Percentiles rank a stretch among this genome's conserved stretches.
Evolutionary conservation across 2,888 invertebrate species (phyloP).

Genomic region (Rhopalosiphum nymphaeae): DNA sequence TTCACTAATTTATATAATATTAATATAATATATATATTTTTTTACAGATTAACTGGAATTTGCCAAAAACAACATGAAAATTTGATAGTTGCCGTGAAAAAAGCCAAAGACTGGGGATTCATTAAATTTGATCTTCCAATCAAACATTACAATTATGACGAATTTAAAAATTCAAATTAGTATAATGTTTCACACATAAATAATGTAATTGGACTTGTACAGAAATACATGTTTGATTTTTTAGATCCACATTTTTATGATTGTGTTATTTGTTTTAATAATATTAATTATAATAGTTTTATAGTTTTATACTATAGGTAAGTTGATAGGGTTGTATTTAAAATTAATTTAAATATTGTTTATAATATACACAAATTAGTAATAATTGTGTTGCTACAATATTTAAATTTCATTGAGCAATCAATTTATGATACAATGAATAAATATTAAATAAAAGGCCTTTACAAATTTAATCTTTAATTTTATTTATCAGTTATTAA

Average conservation of each 20-base stretch:
- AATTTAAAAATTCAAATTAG: constrained; percentile 73
- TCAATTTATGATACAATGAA: neutral
- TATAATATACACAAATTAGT: neutral
- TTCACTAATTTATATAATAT: neutral
- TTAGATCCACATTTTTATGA: neutral
- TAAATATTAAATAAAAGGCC: neutral
- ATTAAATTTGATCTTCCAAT: constrained; percentile 88
- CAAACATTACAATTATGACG: constrained; percentile 84
- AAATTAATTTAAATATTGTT: neutral
- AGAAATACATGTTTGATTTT: constrained; percentile 1
- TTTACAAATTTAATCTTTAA: neutral
- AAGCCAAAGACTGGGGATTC: constrained; percentile 85
- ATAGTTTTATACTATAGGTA: neutral
- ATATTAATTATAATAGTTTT: neutral
- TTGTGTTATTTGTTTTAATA: neutral
- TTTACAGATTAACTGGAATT: constrained; percentile 81
- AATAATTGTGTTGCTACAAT: neutral
- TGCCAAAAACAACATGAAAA: constrained; percentile 84
- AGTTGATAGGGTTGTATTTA: neutral
- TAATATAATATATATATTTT: constrained; percentile 67
- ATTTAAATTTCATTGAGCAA: neutral
- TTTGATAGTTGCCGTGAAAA: constrained; percentile 81
- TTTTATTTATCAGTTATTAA: neutral
- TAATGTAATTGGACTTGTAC: neutral
- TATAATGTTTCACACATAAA: neutral